Percentiles rank a stretch among this genome's conserved stretches.
phyloP scores from a whole-genome alignment of 2,113 vertebrate species.

The Oostethus manadensis region DNA sequence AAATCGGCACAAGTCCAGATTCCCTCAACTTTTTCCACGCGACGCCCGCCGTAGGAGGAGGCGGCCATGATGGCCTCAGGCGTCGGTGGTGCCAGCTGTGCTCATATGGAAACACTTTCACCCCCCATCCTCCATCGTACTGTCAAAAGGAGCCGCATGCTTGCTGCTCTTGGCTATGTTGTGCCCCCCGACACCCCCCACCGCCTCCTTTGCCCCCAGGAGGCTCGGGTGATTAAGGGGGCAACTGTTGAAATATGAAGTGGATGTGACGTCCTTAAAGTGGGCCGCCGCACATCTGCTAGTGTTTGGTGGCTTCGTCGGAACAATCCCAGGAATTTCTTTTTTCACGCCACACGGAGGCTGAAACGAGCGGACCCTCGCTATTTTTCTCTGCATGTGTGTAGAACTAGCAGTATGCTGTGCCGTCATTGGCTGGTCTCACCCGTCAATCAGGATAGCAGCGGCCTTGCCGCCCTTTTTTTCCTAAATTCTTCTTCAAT shows the following conservation, averaged over 20 bases:
- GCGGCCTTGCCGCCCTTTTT: too few relatives aligned
- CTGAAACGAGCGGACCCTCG: neutral
- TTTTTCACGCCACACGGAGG: too few relatives aligned
- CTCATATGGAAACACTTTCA: conserved; percentile 7
- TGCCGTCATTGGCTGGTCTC: too few relatives aligned
- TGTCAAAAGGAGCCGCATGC: neutral
- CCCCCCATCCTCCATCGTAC: neutral
- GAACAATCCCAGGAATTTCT: conserved; percentile 5
- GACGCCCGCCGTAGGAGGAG: neutral
- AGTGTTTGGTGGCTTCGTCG: conserved; percentile 3
- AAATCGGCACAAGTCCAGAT: neutral
- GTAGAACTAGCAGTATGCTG: too few relatives aligned
- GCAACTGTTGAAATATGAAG: conserved; percentile 13
- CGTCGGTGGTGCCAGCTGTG: neutral
- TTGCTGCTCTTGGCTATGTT: neutral
- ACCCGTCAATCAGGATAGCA: too few relatives aligned
- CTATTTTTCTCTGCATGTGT: too few relatives aligned
- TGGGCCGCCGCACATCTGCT: neutral
- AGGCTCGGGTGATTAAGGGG: conserved; percentile 1
- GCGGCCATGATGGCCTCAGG: conserved; percentile 1
- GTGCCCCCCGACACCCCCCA: neutral
- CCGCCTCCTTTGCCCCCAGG: neutral
- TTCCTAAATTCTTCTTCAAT: too few relatives aligned
- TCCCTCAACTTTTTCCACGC: conserved; percentile 4
- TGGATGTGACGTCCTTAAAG: neutral